Evolutionary conservation across 2,113 vertebrate genomes (phyloP).

Genomic region (Nyctibius bracteatus): DNA sequence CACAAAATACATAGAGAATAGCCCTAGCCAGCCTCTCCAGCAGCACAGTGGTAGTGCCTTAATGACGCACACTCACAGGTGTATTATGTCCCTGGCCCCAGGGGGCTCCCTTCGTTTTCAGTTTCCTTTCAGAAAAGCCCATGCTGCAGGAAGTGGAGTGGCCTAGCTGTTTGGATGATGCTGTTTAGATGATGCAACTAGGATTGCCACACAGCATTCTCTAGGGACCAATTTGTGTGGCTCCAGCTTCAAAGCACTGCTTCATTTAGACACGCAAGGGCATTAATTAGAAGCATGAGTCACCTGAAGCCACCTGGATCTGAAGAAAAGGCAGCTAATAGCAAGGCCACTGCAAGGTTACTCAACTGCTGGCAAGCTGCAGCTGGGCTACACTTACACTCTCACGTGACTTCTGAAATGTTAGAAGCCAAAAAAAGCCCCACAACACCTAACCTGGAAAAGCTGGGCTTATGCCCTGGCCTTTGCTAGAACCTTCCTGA

Average conservation of each 20-base stretch:
- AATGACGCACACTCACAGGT: not conserved
- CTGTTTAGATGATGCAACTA: constrained; percentile 60
- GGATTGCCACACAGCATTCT: not conserved
- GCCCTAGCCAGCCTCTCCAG: not conserved
- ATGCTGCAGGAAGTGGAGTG: accelerated
- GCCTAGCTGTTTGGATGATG: not conserved
- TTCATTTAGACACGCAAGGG: constrained; percentile 15
- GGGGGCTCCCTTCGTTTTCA: not conserved
- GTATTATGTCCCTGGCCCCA: not conserved
- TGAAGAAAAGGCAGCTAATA: not conserved
- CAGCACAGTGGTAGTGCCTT: not conserved
- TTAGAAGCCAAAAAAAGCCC: not conserved
- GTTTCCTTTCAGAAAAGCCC: not conserved
- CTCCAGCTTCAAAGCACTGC: not conserved
- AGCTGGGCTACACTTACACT: not conserved
- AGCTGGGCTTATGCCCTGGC: not conserved
- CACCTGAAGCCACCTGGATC: constrained; percentile 51
- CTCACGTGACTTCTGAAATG: not conserved
- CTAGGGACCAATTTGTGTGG: constrained; percentile 42
- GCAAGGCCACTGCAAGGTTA: not conserved
- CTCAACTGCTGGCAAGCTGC: not conserved
- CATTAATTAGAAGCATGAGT: constrained; percentile 7
- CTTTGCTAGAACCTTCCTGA: not conserved
- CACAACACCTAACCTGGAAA: not conserved
- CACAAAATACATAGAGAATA: not conserved